These are phyloP conservation scores for Hyalella azteca DNA, from an alignment of 2,888 invertebrate genomes.

Conservation along the genomic window DNA sequence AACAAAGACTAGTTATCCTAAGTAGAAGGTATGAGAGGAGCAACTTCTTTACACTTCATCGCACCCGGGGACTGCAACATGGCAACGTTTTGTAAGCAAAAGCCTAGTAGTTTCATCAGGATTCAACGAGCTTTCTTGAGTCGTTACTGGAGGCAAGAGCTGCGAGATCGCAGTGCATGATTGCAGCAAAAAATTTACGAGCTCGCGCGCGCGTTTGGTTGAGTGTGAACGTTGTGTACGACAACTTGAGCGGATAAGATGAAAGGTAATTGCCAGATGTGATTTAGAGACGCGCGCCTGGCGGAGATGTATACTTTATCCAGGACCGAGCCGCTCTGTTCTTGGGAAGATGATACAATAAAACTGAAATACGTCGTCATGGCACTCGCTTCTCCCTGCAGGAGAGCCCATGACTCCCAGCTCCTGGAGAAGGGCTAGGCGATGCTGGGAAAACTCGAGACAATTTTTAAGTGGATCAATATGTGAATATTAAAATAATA, in stretches of 20 bases:
- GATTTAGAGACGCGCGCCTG: not conserved
- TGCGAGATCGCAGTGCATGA: slow-evolving; percentile 10
- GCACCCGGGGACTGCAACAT: not conserved
- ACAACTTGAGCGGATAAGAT: slow-evolving; percentile 36
- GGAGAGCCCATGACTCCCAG: too few species aligned
- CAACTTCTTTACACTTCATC: slow-evolving; percentile 20
- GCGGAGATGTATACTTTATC: not conserved
- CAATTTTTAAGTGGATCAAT: too few species aligned
- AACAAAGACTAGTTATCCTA: too few species aligned
- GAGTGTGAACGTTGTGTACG: slow-evolving; percentile 24
- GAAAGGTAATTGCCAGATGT: slow-evolving; percentile 26
- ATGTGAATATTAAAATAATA: too few species aligned
- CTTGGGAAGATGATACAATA: slow-evolving; percentile 23
- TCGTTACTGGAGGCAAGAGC: not conserved
- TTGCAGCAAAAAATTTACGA: slow-evolving; percentile 12
- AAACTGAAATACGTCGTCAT: not conserved
- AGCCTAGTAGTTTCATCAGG: slow-evolving; percentile 33
- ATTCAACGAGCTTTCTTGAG: not conserved
- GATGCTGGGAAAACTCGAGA: too few species aligned
- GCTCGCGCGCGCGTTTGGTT: not conserved
- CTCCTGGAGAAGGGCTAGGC: too few species aligned
- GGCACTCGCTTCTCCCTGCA: too few species aligned
- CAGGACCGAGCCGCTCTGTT: not conserved
- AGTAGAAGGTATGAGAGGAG: too few species aligned
- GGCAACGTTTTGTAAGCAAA: slow-evolving; percentile 6